phyloP scores from a whole-genome alignment of 2,113 vertebrate species.

The Oceanodroma tethys region DNA sequence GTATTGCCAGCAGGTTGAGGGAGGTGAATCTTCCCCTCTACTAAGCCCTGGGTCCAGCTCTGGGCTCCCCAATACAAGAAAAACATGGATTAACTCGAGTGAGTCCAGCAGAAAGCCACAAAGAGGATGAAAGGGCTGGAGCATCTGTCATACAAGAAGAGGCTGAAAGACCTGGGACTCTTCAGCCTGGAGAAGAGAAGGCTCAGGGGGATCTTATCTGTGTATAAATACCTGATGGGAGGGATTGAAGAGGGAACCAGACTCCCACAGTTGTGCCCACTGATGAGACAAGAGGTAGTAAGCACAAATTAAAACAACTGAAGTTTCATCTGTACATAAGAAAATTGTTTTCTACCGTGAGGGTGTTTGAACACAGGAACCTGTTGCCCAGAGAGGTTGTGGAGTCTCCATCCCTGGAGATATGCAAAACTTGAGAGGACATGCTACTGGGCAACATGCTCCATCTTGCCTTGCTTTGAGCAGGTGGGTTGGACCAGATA shows the following conservation, averaged over 20 bases:
- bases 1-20: neutral
- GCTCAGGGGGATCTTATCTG: neutral
- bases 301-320: neutral
- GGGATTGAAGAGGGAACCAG: neutral
- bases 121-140: neutral
- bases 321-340: neutral
- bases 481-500: neutral
- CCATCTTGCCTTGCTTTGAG: neutral
- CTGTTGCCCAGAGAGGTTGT: neutral
- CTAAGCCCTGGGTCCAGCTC: neutral
- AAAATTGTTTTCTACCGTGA: neutral
- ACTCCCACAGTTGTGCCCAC: neutral
- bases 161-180: neutral
- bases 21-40: neutral
- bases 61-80: neutral
- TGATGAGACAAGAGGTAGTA: neutral
- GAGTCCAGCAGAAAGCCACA: neutral
- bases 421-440: neutral
- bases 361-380: neutral
- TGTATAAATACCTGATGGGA: neutral
- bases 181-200: neutral
- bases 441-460: rapidly evolving
- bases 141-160: neutral
- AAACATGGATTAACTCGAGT: neutral
- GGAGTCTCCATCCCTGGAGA: neutral